Evolutionary conservation across 2,888 invertebrate genomes (phyloP).

Genomic region (Catocala nupta): DNA sequence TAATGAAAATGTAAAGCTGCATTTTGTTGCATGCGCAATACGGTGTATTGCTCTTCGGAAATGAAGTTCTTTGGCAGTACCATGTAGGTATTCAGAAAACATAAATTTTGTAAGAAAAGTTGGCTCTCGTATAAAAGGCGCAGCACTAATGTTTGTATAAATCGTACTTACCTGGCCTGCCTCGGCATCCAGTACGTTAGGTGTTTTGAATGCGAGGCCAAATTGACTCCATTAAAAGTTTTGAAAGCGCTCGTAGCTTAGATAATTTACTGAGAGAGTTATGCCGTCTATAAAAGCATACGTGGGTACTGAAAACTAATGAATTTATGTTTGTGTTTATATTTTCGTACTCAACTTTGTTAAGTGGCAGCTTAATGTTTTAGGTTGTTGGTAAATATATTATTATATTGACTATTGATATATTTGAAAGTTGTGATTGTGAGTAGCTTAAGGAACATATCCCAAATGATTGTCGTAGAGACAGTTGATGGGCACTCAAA

Average conservation of each 20-base stretch:
- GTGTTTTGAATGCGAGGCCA: constrained; percentile 84
- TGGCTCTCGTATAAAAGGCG: constrained; percentile 61
- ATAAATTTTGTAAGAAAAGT: constrained; percentile 59
- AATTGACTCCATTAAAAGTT: constrained; percentile 87
- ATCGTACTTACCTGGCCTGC: constrained; percentile 74
- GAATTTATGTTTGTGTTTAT: constrained; percentile 76
- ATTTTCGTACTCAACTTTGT: constrained; percentile 55
- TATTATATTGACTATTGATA: constrained; percentile 13
- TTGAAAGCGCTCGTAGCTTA: constrained; percentile 84
- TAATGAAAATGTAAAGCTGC: constrained; percentile 51
- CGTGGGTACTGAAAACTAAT: constrained; percentile 76
- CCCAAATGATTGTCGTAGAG: constrained; percentile 38
- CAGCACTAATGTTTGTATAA: constrained; percentile 76
- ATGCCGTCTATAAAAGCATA: constrained; percentile 79
- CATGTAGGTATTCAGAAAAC: constrained; percentile 49
- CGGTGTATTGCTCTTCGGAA: constrained; percentile 37
- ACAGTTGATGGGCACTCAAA: constrained; percentile 30
- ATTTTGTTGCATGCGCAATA: constrained; percentile 35
- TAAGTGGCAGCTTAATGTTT: constrained; percentile 52
- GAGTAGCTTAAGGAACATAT: constrained; percentile 7
- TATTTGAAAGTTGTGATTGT: background rate
- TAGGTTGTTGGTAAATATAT: constrained; percentile 22
- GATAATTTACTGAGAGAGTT: constrained; percentile 84
- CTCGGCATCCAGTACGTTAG: constrained; percentile 68
- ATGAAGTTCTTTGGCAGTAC: constrained; percentile 51